Percentiles rank a stretch among this genome's conserved stretches.
These are phyloP conservation scores for Grammatotria lemairii DNA, from an alignment of 2,113 vertebrate genomes.

Conservation along the genomic window DNA sequence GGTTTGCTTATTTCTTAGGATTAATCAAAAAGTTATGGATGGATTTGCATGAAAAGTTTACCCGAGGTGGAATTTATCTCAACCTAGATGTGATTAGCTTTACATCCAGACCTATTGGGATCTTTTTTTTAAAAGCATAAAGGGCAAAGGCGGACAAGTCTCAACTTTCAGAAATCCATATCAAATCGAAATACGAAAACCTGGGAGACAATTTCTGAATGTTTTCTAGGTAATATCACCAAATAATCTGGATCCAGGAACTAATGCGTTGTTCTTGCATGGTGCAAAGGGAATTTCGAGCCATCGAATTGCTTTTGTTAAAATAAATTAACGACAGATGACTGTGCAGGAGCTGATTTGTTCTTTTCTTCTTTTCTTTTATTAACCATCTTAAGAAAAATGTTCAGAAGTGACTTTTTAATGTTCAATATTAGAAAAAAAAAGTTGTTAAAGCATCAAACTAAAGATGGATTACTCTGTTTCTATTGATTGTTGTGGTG, in stretches of 20 bases:
- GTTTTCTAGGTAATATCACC: not conserved
- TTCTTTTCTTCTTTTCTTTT: not conserved
- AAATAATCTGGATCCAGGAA: not conserved
- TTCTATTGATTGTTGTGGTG: not conserved
- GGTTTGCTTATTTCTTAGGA: not conserved
- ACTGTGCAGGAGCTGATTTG: accelerated
- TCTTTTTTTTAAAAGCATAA: not conserved
- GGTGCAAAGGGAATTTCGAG: not conserved
- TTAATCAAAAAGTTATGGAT: not conserved
- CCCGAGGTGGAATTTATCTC: not conserved
- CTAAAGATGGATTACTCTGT: not conserved
- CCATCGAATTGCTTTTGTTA: not conserved
- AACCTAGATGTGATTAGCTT: not conserved
- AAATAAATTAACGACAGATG: not conserved
- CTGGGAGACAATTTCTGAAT: not conserved
- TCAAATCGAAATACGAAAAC: not conserved
- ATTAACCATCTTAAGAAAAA: not conserved
- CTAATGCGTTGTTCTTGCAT: not conserved
- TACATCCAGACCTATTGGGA: not conserved
- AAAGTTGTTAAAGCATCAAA: not conserved
- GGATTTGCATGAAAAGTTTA: not conserved
- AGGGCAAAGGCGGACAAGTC: not conserved
- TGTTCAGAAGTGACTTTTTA: not conserved
- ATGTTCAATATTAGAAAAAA: not conserved
- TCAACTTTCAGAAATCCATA: not conserved